Conservation (phyloP, 2,113 vertebrate species). For the Cyanoderma ruficeps region DNA sequence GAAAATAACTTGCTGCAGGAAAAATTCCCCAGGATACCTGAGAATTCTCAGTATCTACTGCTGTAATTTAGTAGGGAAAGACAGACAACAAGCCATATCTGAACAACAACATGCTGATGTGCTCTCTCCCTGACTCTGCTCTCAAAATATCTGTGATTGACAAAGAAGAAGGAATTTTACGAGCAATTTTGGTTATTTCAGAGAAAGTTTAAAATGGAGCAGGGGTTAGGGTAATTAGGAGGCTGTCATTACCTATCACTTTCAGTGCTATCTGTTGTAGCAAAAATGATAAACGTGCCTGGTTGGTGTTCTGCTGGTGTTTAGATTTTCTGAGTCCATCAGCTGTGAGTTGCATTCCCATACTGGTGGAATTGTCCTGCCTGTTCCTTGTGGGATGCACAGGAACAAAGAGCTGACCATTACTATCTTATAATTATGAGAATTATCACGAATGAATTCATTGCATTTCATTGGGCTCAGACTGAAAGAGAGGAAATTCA, state of each 20-base stretch:
- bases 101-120: background rate
- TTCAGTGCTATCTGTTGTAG: background rate
- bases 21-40: background rate
- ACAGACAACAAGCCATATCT: background rate
- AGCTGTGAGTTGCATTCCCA: background rate
- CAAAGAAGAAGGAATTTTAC: background rate
- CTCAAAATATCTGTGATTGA: background rate
- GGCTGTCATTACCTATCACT: background rate
- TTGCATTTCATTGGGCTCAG: background rate
- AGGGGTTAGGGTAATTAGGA: background rate
- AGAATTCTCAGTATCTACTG: background rate
- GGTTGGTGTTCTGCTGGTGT: background rate
- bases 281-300: background rate
- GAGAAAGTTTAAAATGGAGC: background rate
- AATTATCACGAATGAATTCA: background rate
- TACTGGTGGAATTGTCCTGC: background rate
- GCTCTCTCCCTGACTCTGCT: background rate
- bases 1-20: background rate
- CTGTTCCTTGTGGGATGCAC: background rate
- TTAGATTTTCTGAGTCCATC: background rate
- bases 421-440: too few species aligned
- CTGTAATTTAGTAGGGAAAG: background rate
- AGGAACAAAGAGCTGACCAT: background rate
- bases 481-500: background rate
- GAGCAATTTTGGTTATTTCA: background rate